Evolutionary conservation across 2,888 invertebrate genomes (phyloP), one percentile per base, ranked within the genome.

Genomic region (Amphipoea lucens): DNA sequence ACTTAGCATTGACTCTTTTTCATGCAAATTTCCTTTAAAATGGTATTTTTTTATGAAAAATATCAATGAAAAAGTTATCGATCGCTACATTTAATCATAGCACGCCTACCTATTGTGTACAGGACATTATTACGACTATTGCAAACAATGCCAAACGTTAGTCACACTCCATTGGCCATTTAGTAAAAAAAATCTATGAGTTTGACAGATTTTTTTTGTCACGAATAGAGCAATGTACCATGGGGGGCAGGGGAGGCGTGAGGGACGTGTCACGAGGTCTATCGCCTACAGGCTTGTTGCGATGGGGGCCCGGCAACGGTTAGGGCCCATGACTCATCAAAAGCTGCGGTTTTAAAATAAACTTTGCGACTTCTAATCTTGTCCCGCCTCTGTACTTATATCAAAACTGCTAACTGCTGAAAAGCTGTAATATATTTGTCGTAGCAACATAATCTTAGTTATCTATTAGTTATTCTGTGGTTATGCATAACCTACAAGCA

Each of bases 91-190:
- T 80, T 65, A 60, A 85, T 85, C 63, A 85, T 62, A 48, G 74
- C 14, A 60, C 4, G 68, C 81, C 48, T 40, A 23, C 4, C 17
- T 78, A 72, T 79, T 87, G 72, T 84, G 23, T 63, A 14, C 54
- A 68, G 63, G 42, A 73, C 65, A 71, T 77, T 84, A 79, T 79
- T 87, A 73, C 66, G 78, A 45, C 29, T 63, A 63, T 42, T 66
- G 65, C 65, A 65, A 48, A 77, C 69, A 87, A 74, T 78, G 51
- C 54, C 70, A 65, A 29, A 29, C 36, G 42, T 83, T 86, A 66
- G 77, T 73, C 69, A 83, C 73, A 77, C 78, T 70, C 77, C 69
- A 87, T 45, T 81, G 66, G n/a, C 40, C 23, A 36, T 72, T 72
- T 74, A 54, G 54, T 66, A 48, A 66, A 79, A 63, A 69, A 81